These are phyloP conservation scores for Charina bottae DNA, from an alignment of 2,113 vertebrate species.

Conservation along the genomic window DNA sequence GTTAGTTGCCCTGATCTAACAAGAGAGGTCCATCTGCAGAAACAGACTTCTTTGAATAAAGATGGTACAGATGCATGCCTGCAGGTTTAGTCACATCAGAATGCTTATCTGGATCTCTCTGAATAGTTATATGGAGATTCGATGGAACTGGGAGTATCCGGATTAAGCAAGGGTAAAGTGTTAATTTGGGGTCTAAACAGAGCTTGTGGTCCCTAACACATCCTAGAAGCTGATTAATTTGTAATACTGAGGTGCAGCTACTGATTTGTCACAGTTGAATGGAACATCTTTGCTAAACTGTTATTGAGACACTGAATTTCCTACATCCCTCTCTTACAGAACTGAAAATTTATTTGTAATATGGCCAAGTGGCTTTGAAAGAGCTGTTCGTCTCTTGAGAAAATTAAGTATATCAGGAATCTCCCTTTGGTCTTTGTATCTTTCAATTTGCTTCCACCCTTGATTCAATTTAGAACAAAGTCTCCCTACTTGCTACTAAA, in stretches of 20 bases:
- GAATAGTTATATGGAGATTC: not conserved
- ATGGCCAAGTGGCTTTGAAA: not conserved
- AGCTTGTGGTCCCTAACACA: not conserved
- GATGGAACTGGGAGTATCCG: not conserved
- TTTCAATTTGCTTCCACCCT: slow-evolving; percentile 19
- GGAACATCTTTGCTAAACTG: not conserved
- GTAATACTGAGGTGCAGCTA: not conserved
- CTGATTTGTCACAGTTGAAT: not conserved
- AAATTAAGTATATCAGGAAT: not conserved
- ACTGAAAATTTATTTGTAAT: not conserved
- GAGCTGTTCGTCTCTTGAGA: not conserved
- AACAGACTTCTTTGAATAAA: not conserved
- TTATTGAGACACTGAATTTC: not conserved
- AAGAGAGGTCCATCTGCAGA: not conserved
- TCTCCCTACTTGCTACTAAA: not conserved
- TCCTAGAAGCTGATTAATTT: not conserved
- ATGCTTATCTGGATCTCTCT: not conserved
- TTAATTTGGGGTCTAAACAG: not conserved
- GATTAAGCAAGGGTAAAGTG: not conserved
- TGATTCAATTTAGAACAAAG: not conserved
- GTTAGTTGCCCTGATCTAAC: not conserved
- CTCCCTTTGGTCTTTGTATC: not conserved
- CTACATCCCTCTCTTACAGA: not conserved
- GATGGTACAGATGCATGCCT: not conserved
- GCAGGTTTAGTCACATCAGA: not conserved